These are phyloP conservation scores for Chelon auratus DNA, from an alignment of 2,797 vertebrate genomes.

Conservation along the genomic window DNA sequence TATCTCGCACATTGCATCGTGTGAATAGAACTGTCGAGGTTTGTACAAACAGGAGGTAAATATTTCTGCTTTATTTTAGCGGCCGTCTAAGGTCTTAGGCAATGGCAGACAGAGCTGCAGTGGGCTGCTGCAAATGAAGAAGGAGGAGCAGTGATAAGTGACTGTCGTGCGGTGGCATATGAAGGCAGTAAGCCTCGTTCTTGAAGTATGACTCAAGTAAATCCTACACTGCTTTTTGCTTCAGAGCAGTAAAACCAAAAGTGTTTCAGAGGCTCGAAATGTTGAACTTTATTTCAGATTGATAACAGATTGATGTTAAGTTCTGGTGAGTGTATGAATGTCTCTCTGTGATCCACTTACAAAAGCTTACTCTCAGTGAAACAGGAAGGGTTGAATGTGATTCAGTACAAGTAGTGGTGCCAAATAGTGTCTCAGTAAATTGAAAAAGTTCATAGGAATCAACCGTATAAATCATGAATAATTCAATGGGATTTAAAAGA, in stretches of 20 bases:
- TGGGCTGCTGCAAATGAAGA: constrained; percentile 47
- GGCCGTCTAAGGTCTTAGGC: constrained; percentile 47
- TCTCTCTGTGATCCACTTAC: constrained; percentile 39
- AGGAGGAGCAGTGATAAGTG: constrained; percentile 28
- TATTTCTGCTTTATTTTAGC: constrained; percentile 54
- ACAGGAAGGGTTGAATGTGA: constrained; percentile 44
- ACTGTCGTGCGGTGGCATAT: constrained; percentile 33
- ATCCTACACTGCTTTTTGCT: constrained; percentile 52
- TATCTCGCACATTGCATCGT: constrained; percentile 67
- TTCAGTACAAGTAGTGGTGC: constrained; percentile 45
- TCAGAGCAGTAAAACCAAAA: constrained; percentile 64
- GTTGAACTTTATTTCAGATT: constrained; percentile 30
- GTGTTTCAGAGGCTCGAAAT: constrained; percentile 25
- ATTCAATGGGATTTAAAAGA: constrained; percentile 34
- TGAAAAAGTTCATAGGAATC: constrained; percentile 33
- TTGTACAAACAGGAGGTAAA: constrained; percentile 55
- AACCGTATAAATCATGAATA: constrained; percentile 23
- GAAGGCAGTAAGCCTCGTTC: constrained; percentile 36
- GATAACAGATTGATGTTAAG: constrained; percentile 25
- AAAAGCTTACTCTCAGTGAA: constrained; percentile 38
- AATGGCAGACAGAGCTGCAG: constrained; percentile 45
- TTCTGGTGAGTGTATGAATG: constrained; percentile 39
- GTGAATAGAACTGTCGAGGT: constrained; percentile 60
- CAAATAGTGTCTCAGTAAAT: constrained; percentile 54
- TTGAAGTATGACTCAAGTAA: constrained; percentile 34